Percentiles rank a stretch among this genome's conserved stretches.
Conservation (phyloP, 2,888 invertebrate genomes). For the Eupithecia dodoneata region DNA sequence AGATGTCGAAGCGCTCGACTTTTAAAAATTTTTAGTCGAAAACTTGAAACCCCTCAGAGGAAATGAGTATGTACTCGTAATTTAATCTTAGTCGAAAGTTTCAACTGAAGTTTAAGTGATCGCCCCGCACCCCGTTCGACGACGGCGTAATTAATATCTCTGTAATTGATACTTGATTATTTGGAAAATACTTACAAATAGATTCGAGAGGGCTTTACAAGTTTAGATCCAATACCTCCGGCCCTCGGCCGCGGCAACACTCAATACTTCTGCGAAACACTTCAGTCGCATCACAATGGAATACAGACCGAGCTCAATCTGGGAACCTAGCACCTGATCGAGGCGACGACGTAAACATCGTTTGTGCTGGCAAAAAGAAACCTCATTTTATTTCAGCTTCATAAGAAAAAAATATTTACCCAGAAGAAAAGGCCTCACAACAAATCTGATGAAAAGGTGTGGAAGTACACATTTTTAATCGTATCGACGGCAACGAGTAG, state of each 20-base stretch:
- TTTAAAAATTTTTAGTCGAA: slow-evolving; percentile 10
- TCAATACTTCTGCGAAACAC: slow-evolving; percentile 10
- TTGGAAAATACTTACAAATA: slow-evolving; percentile 27
- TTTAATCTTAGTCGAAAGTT: slow-evolving; percentile 15
- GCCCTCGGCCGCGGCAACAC: neutral
- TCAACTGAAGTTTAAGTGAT: slow-evolving; percentile 23
- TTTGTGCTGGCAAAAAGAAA: neutral
- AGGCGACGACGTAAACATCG: neutral
- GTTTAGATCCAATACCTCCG: slow-evolving; percentile 7
- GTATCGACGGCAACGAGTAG: neutral
- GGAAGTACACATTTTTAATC: neutral
- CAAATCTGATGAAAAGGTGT: neutral
- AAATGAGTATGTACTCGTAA: slow-evolving; percentile 12
- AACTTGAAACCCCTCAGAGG: slow-evolving; percentile 10
- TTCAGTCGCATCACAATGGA: slow-evolving; percentile 5
- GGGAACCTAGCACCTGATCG: neutral
- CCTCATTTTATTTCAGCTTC: neutral
- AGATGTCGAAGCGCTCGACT: slow-evolving; percentile 7
- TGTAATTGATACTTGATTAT: slow-evolving; percentile 31
- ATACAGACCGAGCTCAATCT: neutral
- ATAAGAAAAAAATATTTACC: neutral
- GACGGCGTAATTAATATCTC: slow-evolving; percentile 29
- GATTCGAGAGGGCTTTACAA: slow-evolving; percentile 13
- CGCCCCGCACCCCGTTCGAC: neutral
- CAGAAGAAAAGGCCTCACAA: neutral